Conservation (phyloP, 2,888 invertebrate species). For the Cephus pygmeus region DNA sequence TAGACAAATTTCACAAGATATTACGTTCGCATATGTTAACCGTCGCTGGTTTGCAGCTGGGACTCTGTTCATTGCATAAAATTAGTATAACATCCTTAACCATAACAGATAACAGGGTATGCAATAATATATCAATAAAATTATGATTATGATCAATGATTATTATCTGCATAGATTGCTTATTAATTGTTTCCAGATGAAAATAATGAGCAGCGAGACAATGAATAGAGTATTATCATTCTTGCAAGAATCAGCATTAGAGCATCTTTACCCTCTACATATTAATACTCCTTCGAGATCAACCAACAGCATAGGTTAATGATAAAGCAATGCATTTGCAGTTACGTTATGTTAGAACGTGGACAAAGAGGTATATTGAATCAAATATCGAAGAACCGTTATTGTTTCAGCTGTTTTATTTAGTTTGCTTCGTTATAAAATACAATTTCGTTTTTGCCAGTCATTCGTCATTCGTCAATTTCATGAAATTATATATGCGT, state of each 20-base stretch:
- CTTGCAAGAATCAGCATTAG: slow-evolving; percentile 54
- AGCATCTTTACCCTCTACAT: slow-evolving; percentile 42
- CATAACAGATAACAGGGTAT: slow-evolving; percentile 52
- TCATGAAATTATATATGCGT: background rate
- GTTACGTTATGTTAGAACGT: background rate
- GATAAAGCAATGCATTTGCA: background rate
- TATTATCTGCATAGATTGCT: background rate
- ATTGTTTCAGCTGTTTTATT: background rate
- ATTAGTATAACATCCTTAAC: slow-evolving; percentile 49
- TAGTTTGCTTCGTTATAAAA: slow-evolving; percentile 12
- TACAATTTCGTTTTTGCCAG: slow-evolving; percentile 1
- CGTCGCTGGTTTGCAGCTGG: slow-evolving; percentile 44
- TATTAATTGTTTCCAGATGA: slow-evolving; percentile 46
- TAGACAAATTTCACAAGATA: slow-evolving; percentile 47
- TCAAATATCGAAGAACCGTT: background rate
- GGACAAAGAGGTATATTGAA: background rate
- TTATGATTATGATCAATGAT: background rate
- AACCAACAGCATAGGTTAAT: slow-evolving; percentile 16
- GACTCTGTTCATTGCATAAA: slow-evolving; percentile 46
- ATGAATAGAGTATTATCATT: slow-evolving; percentile 52
- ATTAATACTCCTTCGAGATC: slow-evolving; percentile 25
- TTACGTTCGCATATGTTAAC: slow-evolving; percentile 44
- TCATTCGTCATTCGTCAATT: background rate
- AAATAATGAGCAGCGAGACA: slow-evolving; percentile 40
- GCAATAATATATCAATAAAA: slow-evolving; percentile 9